These are phyloP conservation scores for Lemur catta DNA, from an alignment of 2,797 vertebrate genomes.

Conservation along the genomic window DNA sequence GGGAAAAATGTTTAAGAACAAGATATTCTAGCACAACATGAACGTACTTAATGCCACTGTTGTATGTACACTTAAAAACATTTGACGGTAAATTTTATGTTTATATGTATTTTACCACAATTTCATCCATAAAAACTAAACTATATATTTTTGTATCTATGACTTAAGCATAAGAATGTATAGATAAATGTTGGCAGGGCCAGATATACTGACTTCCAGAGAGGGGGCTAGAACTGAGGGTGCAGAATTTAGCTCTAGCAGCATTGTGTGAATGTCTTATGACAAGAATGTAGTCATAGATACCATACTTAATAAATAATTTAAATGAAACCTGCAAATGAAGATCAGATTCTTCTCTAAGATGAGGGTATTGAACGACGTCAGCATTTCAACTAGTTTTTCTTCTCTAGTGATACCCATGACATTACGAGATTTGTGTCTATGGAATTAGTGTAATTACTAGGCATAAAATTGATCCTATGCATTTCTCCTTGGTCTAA, in stretches of 20 bases:
- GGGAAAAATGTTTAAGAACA: not conserved
- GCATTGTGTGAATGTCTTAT: not conserved
- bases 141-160: not conserved
- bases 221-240: not conserved
- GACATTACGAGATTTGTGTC: not conserved
- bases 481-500: not conserved
- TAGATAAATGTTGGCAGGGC: not conserved
- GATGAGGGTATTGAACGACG: not conserved
- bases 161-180: not conserved
- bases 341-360: slow-evolving; percentile 33
- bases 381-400: not conserved
- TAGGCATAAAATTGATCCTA: not conserved
- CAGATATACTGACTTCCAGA: not conserved
- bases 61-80: not conserved
- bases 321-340: not conserved
- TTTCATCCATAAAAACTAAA: not conserved
- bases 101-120: not conserved
- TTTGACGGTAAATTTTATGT: not conserved
- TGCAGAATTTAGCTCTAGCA: not conserved
- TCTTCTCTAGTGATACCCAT: not conserved
- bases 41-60: not conserved
- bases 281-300: not conserved
- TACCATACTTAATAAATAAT: not conserved
- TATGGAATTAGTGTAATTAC: not conserved
- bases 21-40: not conserved